phyloP scores from a whole-genome alignment of 2,797 vertebrate genomes.

The Gambusia yucatana region DNA sequence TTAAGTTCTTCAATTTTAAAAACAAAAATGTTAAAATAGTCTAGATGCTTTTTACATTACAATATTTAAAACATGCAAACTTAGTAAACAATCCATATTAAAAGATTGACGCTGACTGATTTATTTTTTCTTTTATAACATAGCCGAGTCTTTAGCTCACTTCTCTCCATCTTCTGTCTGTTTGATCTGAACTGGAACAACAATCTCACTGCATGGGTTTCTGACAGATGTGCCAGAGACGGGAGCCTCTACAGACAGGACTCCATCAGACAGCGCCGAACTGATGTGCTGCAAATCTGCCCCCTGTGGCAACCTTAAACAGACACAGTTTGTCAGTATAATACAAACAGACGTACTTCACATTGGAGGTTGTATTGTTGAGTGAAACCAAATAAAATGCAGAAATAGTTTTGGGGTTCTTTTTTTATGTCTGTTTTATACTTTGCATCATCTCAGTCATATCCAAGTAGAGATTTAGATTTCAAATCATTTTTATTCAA shows the following conservation, averaged over 20 bases:
- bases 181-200: conserved; percentile 78
- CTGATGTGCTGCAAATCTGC: conserved; percentile 77
- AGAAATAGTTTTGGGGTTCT: background rate
- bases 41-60: conserved; percentile 2
- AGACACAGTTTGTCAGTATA: background rate
- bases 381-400: background rate
- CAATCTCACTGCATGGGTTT: conserved; percentile 53
- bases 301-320: conserved; percentile 76
- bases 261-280: conserved; percentile 74
- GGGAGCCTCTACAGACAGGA: conserved; percentile 78
- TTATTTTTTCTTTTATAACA: background rate
- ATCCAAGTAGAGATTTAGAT: background rate
- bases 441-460: background rate
- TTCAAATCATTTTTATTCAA: background rate
- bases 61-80: conserved; percentile 9
- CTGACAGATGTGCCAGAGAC: conserved; percentile 43
- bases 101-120: background rate
- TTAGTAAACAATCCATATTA: conserved; percentile 12
- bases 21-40: background rate
- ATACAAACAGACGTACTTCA: background rate
- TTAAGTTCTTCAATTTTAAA: background rate
- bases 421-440: background rate
- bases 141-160: conserved; percentile 29
- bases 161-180: conserved; percentile 53
- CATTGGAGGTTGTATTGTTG: background rate